Conservation (phyloP, 1,140 invertebrate species). For the Drosophila leontia region DNA sequence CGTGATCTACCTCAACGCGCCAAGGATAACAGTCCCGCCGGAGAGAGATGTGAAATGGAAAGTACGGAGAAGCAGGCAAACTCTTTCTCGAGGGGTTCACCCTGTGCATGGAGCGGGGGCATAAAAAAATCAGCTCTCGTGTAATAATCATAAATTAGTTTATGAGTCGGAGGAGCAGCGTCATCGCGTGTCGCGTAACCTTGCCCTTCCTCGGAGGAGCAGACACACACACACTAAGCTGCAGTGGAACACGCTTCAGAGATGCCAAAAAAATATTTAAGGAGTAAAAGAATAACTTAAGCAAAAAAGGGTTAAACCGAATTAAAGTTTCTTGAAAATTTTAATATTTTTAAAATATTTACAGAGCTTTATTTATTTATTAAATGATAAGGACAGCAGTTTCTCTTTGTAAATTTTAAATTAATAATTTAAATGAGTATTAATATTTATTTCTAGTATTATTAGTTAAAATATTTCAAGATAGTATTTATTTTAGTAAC, state of each 20-base stretch:
- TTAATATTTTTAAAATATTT: background rate
- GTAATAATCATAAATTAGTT: slow-evolving; percentile 85
- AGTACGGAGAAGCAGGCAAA: slow-evolving; percentile 36
- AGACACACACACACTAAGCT: slow-evolving; percentile 22
- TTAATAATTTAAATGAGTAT: background rate
- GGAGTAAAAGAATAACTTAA: background rate
- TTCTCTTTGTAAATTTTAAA: background rate
- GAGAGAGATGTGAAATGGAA: slow-evolving; percentile 62
- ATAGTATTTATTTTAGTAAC: too few relatives aligned
- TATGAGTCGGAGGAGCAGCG: slow-evolving; percentile 67
- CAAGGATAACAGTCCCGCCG: slow-evolving; percentile 48
- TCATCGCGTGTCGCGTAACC: slow-evolving; percentile 77
- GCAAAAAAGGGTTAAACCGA: background rate
- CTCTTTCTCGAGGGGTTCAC: slow-evolving; percentile 29
- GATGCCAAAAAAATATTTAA: background rate
- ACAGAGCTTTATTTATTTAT: too few relatives aligned
- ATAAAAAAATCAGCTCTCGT: slow-evolving; percentile 81
- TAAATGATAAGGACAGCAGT: too few relatives aligned
- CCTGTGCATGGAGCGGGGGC: slow-evolving; percentile 35
- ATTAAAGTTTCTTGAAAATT: background rate
- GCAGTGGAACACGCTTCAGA: slow-evolving; percentile 12
- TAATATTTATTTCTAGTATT: too few relatives aligned
- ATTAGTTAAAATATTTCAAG: background rate
- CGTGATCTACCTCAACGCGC: slow-evolving; percentile 79
- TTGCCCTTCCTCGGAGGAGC: slow-evolving; percentile 60